Percentiles rank a stretch among this genome's conserved stretches.
Conservation (phyloP, 2,113 vertebrate genomes). For the Gyps fulvus region DNA sequence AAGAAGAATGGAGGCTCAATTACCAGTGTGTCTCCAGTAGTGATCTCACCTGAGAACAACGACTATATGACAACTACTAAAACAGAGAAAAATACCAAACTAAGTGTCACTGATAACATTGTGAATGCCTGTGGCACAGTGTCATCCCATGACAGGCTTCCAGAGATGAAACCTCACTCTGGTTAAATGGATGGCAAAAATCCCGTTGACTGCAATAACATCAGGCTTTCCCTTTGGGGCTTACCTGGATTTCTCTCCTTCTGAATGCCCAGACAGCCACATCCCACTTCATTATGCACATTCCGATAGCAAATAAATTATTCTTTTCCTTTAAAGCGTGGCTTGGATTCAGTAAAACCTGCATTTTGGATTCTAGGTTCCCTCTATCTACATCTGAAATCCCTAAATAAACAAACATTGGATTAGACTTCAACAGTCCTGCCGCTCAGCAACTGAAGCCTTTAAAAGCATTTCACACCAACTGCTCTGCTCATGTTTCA, state of each 20-base stretch:
- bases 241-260: not conserved
- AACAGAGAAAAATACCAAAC: not conserved
- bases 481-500: not conserved
- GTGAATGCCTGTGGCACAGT: not conserved
- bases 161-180: not conserved
- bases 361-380: constrained; percentile 2
- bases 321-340: not conserved
- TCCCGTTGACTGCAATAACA: not conserved
- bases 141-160: not conserved
- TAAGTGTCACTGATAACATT: not conserved
- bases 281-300: not conserved
- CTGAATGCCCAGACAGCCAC: not conserved
- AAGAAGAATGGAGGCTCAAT: not conserved
- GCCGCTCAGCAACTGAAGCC: not conserved
- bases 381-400: constrained; percentile 12
- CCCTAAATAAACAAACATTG: constrained; percentile 26
- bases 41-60: not conserved
- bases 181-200: not conserved
- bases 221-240: not conserved
- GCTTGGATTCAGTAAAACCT: not conserved
- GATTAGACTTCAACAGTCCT: not conserved
- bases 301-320: not conserved
- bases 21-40: not conserved
- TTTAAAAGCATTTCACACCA: not conserved
- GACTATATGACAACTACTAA: not conserved